Evolutionary conservation across 2,888 invertebrate genomes (phyloP).

Genomic region (Dryocosmus kuriphilus): DNA sequence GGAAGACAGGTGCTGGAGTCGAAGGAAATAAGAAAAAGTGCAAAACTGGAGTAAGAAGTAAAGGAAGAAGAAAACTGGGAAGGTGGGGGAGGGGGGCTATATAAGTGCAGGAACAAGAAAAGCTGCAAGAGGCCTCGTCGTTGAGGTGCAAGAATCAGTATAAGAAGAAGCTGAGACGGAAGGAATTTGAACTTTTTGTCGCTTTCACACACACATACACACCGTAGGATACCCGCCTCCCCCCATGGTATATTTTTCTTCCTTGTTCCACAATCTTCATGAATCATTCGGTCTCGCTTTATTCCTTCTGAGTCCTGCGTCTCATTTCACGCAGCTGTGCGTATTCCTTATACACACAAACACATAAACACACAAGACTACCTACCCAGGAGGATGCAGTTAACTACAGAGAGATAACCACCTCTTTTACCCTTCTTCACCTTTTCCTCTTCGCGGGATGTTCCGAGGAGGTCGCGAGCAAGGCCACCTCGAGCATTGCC

Average conservation of each 20-base stretch:
- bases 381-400: constrained; percentile 12
- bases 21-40: constrained; percentile 7
- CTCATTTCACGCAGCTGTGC: constrained; percentile 47
- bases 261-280: constrained; percentile 44
- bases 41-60: constrained; percentile 43
- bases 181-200: constrained; percentile 48
- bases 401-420: constrained; percentile 31
- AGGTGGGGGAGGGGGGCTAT: constrained; percentile 47
- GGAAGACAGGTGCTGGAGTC: constrained; percentile 29
- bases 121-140: constrained; percentile 45
- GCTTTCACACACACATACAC: constrained; percentile 14
- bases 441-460: constrained; percentile 55
- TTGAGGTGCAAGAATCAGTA: constrained; percentile 29
- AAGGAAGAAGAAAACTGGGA: constrained; percentile 23
- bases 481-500: constrained; percentile 76
- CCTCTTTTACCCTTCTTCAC: constrained; percentile 46
- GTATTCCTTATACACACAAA: constrained; percentile 51
- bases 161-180: constrained; percentile 47
- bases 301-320: constrained; percentile 33
- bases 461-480: constrained; percentile 75
- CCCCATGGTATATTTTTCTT: constrained; percentile 49
- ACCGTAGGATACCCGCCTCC: constrained; percentile 7
- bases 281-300: constrained; percentile 44
- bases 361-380: constrained; percentile 45
- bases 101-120: constrained; percentile 45